Evolutionary conservation across 2,113 vertebrate genomes (phyloP).

Genomic region (Equus quagga): DNA sequence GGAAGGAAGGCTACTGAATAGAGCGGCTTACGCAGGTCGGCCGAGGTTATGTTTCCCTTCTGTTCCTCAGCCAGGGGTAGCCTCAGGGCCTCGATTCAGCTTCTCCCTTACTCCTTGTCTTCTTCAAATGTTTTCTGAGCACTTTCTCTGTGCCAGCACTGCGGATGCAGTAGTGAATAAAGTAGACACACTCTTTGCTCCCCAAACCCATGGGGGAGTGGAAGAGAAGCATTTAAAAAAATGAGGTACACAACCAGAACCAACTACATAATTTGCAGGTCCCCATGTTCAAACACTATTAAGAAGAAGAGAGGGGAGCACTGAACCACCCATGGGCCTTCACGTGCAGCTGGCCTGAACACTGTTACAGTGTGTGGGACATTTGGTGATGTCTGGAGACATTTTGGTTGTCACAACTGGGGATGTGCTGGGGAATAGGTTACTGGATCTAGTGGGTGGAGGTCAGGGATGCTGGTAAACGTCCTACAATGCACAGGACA

Average conservation of each 20-base stretch:
- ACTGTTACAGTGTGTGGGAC: rapidly evolving
- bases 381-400: background rate
- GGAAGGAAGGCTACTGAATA: background rate
- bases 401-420: background rate
- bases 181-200: background rate
- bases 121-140: background rate
- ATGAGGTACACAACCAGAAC: no score
- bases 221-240: background rate
- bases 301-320: background rate
- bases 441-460: background rate
- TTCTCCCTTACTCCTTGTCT: background rate
- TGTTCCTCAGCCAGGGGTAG: background rate
- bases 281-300: background rate
- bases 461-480: background rate
- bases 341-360: background rate
- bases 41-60: background rate
- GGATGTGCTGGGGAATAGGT: no score
- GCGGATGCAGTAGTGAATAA: background rate
- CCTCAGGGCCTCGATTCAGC: background rate
- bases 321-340: rapidly evolving
- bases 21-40: background rate
- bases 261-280: rapidly evolving
- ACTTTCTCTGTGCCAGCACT: background rate
- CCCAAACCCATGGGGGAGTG: background rate
- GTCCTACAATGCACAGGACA: background rate